Percentiles rank a stretch among this genome's conserved stretches.
Evolutionary conservation across 2,113 vertebrate species (phyloP).

Genomic region (Centropus unirufus): DNA sequence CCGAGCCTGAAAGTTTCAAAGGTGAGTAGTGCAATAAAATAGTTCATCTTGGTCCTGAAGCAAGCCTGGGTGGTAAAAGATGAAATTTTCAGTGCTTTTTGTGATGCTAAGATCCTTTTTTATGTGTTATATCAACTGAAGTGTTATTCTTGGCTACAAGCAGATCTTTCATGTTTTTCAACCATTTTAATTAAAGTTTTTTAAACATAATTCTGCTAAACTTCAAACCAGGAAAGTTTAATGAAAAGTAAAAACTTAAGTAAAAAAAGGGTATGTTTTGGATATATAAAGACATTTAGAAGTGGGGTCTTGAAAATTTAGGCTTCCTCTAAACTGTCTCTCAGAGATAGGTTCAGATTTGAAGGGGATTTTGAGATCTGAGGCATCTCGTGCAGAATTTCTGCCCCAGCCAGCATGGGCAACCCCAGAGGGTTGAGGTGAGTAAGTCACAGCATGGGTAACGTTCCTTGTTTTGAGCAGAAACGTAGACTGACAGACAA

Average conservation of each 20-base stretch:
- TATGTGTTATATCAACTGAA: not conserved
- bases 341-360: not conserved
- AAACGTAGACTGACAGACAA: not conserved
- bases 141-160: not conserved
- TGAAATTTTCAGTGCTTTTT: not conserved
- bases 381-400: not conserved
- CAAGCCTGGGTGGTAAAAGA: not conserved
- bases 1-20: not conserved
- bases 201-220: not conserved
- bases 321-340: not conserved
- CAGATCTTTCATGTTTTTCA: not conserved
- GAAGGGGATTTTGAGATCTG: not conserved
- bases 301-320: not conserved
- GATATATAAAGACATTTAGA: not conserved
- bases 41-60: not conserved
- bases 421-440: not conserved
- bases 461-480: not conserved
- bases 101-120: not conserved
- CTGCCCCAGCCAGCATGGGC: not conserved
- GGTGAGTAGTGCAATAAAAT: not conserved
- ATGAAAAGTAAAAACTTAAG: not conserved
- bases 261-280: accelerated
- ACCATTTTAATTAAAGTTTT: not conserved
- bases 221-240: not conserved
- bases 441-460: not conserved